These are phyloP conservation scores for Chiloscyllium plagiosum DNA, from an alignment of 2,113 vertebrate genomes.

Conservation along the genomic window DNA sequence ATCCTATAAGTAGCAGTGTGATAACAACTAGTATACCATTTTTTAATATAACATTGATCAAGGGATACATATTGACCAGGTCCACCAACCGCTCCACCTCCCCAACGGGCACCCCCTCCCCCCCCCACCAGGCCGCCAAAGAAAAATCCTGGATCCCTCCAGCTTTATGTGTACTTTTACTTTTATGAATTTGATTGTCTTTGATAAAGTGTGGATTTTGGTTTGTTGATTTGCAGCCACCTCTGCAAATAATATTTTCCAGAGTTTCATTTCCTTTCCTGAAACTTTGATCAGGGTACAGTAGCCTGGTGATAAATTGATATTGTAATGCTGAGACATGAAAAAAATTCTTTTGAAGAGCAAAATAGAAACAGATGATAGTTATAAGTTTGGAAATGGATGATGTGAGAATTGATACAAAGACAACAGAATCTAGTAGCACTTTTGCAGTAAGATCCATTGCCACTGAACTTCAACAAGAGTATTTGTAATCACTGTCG, in stretches of 20 bases:
- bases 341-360: constrained; percentile 12
- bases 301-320: constrained; percentile 28
- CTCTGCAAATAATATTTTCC: constrained; percentile 1
- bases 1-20: neutral
- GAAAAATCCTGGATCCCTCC: too few species aligned
- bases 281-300: neutral
- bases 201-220: constrained; percentile 13
- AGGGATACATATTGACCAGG: neutral
- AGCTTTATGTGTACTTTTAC: neutral
- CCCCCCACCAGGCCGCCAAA: too few species aligned
- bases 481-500: constrained; percentile 26
- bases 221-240: neutral
- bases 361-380: constrained; percentile 35
- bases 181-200: neutral
- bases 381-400: constrained; percentile 2
- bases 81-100: too few species aligned
- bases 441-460: neutral
- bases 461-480: constrained; percentile 12
- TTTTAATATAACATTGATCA: neutral
- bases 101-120: too few species aligned
- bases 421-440: constrained; percentile 4
- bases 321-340: neutral
- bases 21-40: neutral
- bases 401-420: neutral
- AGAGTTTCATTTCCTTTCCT: neutral